Evolutionary conservation across 2,888 invertebrate genomes (phyloP).

Genomic region (Euplagia quadripunctaria): DNA sequence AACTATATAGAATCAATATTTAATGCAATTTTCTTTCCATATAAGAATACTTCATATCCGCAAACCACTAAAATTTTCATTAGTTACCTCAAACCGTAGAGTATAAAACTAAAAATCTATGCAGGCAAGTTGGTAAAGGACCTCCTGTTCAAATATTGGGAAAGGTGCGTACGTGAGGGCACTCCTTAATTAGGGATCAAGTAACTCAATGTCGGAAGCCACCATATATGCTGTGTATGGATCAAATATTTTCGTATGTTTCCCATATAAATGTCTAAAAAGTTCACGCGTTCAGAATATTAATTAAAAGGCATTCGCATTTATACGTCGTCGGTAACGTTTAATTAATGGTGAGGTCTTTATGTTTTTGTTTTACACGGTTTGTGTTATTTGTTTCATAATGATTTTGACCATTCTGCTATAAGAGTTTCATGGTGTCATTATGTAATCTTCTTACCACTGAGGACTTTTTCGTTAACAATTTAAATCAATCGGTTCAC

Average conservation of each 20-base stretch:
- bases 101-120: conserved; percentile 38
- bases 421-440: not conserved
- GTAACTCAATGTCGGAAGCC: conserved; percentile 52
- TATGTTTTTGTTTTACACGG: conserved; percentile 6
- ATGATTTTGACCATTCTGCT: not conserved
- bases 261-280: conserved; percentile 34
- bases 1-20: no score
- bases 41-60: not conserved
- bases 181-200: conserved; percentile 71
- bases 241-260: conserved; percentile 49
- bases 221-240: conserved; percentile 20
- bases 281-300: conserved; percentile 41
- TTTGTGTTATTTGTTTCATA: conserved; percentile 7
- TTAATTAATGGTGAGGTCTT: conserved; percentile 9
- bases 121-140: conserved; percentile 38
- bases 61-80: no score
- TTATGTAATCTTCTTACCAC: not conserved
- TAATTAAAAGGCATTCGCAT: conserved; percentile 27
- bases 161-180: conserved; percentile 71
- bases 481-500: not conserved
- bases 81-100: no score
- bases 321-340: not conserved
- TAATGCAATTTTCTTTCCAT: no score
- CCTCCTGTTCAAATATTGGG: conserved; percentile 69
- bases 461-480: not conserved